phyloP scores from a whole-genome alignment of 2,888 invertebrate species.

The Malachius bipustulatus region DNA sequence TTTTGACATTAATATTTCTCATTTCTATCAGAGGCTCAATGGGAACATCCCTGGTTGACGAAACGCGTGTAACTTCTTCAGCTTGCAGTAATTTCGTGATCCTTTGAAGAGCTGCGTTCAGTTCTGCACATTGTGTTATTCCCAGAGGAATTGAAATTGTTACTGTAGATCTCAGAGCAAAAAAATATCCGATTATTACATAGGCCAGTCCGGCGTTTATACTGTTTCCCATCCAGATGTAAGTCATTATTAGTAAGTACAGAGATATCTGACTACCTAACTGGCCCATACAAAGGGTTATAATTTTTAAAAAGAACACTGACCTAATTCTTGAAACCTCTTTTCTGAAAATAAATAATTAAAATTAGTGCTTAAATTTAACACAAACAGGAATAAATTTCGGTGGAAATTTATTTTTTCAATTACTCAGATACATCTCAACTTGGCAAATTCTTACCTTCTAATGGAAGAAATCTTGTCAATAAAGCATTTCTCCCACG shows the following conservation, averaged over 20 bases:
- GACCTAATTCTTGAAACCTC: no score
- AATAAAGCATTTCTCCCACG: no score
- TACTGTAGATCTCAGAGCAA: slow-evolving; percentile 73
- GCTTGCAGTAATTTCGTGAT: slow-evolving; percentile 45
- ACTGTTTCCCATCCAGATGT: slow-evolving; percentile 53
- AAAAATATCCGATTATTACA: slow-evolving; percentile 79
- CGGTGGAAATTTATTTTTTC: no score
- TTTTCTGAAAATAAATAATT: no score
- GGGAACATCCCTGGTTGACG: background rate
- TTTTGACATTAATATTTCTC: background rate
- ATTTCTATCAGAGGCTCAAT: background rate
- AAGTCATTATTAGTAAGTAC: slow-evolving; percentile 39
- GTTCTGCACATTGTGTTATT: slow-evolving; percentile 69
- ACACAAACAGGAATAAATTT: no score
- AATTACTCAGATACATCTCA: no score
- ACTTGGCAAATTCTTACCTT: no score
- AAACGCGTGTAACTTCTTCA: background rate
- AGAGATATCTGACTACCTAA: slow-evolving; percentile 30
- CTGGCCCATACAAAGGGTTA: slow-evolving; percentile 27
- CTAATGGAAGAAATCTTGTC: no score
- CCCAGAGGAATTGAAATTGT: slow-evolving; percentile 82
- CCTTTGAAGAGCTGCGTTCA: slow-evolving; percentile 58
- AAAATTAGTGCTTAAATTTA: no score
- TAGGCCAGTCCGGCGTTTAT: slow-evolving; percentile 79
- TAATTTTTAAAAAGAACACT: slow-evolving; percentile 27